A percentile compares a stretch with the other conserved stretches of the same genome.
Evolutionary conservation across 2,113 vertebrate species (phyloP).

Genomic region (Ptychochromis oligacanthus): DNA sequence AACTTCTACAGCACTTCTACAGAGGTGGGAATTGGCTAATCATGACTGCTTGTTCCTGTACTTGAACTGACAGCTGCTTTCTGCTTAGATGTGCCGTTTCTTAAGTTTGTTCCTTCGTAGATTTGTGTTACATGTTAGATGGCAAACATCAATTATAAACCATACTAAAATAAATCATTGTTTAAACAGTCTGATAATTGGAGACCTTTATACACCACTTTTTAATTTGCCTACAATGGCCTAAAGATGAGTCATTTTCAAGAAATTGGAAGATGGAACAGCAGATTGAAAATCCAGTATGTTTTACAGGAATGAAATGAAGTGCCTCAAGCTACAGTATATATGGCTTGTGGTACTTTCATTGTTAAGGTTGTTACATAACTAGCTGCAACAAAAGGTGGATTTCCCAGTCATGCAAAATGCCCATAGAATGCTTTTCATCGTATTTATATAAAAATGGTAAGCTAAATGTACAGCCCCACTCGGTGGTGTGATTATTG

Average conservation of each 20-base stretch:
- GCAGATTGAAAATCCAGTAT: neutral
- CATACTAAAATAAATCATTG: neutral
- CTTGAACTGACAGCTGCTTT: neutral
- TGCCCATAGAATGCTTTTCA: neutral
- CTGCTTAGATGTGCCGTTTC: neutral
- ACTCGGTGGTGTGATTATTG: neutral
- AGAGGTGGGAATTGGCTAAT: slow-evolving; percentile 27
- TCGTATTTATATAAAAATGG: neutral
- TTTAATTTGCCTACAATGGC: neutral
- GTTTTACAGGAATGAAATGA: neutral
- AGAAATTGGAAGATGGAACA: neutral
- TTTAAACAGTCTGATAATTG: neutral
- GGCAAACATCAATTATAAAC: neutral
- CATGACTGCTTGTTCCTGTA: neutral
- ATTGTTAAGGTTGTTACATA: too few species aligned
- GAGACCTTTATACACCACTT: neutral
- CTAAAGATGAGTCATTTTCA: neutral
- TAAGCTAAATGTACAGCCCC: neutral
- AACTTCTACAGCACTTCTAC: neutral
- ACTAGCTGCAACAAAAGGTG: too few species aligned
- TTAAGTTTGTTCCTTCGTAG: neutral
- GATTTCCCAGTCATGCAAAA: too few species aligned
- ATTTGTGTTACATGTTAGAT: neutral
- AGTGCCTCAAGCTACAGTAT: neutral
- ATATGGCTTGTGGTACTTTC: neutral